Base-by-base conservation (phyloP, 2,888 invertebrate genomes). In the Microplitis manilae region DNA sequence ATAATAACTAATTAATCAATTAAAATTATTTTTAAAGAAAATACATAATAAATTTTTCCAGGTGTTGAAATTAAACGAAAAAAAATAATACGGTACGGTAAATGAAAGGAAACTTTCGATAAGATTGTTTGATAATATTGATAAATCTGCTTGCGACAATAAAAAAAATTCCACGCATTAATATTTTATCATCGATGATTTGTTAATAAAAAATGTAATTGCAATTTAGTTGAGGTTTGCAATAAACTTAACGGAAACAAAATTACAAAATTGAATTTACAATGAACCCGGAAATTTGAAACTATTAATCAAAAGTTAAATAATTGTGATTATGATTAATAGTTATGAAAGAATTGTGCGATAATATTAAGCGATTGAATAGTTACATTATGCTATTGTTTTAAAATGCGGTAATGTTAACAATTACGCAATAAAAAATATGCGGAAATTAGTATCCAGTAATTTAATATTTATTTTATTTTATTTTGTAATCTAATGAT, bases 301-400 rank as follows among this genome's bases (percentile, higher is more conserved):
- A 62, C 62, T 17, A 17, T 15, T 8, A 62, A 62, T 15, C 62
- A 7, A 17, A 8, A 62, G 20, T 15, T 15, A 8, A 62, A 7
- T 62, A 20, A 17, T 62, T 4, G 6, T 8, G n/a, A 62, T 62
- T 17, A 20, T 62, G n/a, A 17, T 62, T 17, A 20, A n/a, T 17
- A 15, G 62, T 62, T 62, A 62, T 62, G 62, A 15, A 62, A 62
- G 6, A 62, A 62, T 62, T 62, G n/a, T 62, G 15, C 15, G 62
- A 62, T 17, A 62, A 17, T 20, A 62, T 62, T 62, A 15, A 62
- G n/a, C 8, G 62, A 62, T 62, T 62, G 20, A 62, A 62, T 62
- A 17, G 15, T 62, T 17, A 0, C 62, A 50, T 62, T 20, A 20
- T 5, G 20, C 15, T 2, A 62, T 62, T 62, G 50, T 50, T 50